Evolutionary conservation across 2,113 vertebrate species (phyloP), one percentile per base, ranked within the genome.

Genomic region (Saguinus imperator): DNA sequence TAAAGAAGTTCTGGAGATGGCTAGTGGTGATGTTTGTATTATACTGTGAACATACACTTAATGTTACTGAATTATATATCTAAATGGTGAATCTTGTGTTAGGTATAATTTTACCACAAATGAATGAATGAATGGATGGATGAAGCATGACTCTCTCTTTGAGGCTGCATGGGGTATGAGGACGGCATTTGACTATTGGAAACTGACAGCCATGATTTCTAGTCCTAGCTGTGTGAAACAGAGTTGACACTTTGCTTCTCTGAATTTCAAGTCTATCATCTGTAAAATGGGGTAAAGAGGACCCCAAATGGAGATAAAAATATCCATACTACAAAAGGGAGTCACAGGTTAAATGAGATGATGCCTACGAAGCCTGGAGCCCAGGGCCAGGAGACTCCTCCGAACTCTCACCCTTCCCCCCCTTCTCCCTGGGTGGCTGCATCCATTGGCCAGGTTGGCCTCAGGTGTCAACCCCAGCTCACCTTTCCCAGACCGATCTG

Each of bases 361-460:
- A 61, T 5, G 23, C 8, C 8, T 4, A 7, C 1, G 58, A 27
- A 27, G 77, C 68, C 85, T 50, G 1, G 0, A 55, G 66, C 87
- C 76, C 75, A 40, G 18, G 82, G 91, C 0, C 79, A 89, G 95
- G 93, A 92, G 84, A 87, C 86, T 90, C 95, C 66, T 91, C 92
- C 73, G 11, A 61, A 20, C 37, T 75, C 32, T 37, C 1, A 7
- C 52, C 5, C 8, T 66, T 37, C 29, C 55, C n/a, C n/a, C 27
- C n/a, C 16, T 72, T 43, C 23, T 76, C 58, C 64, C 77, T 85
- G 18, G 35, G 18, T 77, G 35, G 27, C 8, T 12, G 18, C 23
- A 40, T 40, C 57, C 0, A 16, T 0, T 29, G 77, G 66, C 27
- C 50, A 45, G 75, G 68, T 43, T 29, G 11, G 58, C 40, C 57